These are phyloP conservation scores for Rhogogaster chlorosoma DNA, from an alignment of 2,888 invertebrate species.

Conservation along the genomic window DNA sequence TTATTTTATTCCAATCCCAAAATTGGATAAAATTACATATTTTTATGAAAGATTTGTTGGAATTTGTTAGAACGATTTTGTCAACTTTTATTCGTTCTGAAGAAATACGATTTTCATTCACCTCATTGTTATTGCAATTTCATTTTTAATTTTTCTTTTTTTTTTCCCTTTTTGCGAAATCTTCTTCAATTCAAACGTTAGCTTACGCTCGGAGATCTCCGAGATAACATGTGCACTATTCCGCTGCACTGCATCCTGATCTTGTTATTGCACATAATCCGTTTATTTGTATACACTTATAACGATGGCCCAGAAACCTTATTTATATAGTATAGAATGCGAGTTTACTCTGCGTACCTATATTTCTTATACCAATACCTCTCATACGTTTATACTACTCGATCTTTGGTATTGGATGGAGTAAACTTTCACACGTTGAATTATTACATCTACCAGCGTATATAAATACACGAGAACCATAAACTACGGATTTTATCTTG, in stretches of 20 bases:
- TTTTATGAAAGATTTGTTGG: no score
- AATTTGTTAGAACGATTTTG: no score
- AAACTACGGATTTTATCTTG: no score
- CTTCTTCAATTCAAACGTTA: background rate
- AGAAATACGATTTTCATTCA: no score
- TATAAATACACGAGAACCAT: no score
- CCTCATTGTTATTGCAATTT: no score
- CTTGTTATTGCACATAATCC: constrained; percentile 22
- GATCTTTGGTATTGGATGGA: background rate
- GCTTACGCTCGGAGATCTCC: background rate
- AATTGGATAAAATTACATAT: no score
- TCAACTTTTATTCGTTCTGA: background rate
- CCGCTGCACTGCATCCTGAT: background rate
- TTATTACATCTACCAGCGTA: background rate
- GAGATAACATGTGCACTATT: background rate
- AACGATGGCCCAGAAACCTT: constrained; percentile 25
- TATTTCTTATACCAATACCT: background rate
- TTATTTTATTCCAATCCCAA: no score
- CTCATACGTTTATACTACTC: background rate
- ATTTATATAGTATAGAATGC: background rate
- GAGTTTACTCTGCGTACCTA: background rate
- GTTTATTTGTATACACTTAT: constrained; percentile 1
- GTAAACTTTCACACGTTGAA: background rate
- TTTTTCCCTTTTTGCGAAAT: background rate
- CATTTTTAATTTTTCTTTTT: background rate